Conservation (phyloP, 1,140 invertebrate species). For the Hypsibius dujardini region DNA sequence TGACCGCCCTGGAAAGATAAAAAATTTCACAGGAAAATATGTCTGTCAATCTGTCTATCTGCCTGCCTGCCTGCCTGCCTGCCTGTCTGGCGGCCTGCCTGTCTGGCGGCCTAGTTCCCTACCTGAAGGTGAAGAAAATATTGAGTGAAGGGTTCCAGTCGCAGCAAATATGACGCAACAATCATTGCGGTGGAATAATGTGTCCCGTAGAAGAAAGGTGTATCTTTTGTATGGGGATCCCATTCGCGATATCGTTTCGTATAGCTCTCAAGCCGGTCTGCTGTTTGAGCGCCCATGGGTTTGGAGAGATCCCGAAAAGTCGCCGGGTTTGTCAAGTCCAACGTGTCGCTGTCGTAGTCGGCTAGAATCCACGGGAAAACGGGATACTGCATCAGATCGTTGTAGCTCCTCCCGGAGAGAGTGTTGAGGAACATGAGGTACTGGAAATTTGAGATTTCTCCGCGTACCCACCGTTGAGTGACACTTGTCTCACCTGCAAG, state of each 20-base stretch:
- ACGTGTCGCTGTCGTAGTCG: conserved; percentile 67
- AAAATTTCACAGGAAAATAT: conserved; percentile 12
- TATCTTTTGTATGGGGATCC: conserved; percentile 64
- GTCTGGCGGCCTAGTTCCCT: conserved; percentile 22
- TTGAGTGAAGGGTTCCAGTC: conserved; percentile 96
- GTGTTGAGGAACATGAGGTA: conserved; percentile 98
- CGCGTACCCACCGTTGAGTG: conserved; percentile 90
- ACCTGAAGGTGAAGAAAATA: conserved; percentile 80
- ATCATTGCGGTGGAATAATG: conserved; percentile 99
- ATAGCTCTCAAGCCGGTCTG: conserved; percentile 80
- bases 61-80: neutral
- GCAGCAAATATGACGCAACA: conserved; percentile 90
- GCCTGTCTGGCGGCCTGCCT: too few species aligned
- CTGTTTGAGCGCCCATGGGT: conserved; percentile 95
- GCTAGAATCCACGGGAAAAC: conserved; percentile 94
- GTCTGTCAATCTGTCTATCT: neutral
- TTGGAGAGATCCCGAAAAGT: conserved; percentile 91
- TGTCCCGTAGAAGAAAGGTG: conserved; percentile 96
- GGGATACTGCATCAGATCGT: conserved; percentile 93
- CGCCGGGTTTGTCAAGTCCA: conserved; percentile 64
- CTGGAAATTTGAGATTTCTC: conserved; percentile 98
- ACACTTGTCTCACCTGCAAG: conserved; percentile 97
- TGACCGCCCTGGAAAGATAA: conserved; percentile 60
- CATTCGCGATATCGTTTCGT: conserved; percentile 82
- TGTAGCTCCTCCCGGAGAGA: conserved; percentile 78